These are phyloP conservation scores for human DNA, from an alignment of 2,113 vertebrate species.

Conservation along the genomic window DNA sequence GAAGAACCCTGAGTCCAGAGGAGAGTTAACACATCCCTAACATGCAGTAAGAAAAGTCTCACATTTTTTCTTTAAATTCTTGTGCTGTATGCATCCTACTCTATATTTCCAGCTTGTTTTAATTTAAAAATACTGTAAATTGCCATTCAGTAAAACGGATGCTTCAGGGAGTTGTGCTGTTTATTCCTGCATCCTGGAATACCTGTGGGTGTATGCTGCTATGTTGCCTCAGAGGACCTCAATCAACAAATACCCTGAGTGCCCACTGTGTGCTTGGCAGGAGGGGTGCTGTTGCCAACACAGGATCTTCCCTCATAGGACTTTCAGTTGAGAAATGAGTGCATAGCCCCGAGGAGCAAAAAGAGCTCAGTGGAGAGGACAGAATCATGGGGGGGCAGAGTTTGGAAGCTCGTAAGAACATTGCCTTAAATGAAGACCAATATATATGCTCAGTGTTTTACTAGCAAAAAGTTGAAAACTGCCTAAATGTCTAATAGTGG, in stretches of 20 bases:
- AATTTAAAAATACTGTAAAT: not conserved
- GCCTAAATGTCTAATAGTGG: not conserved
- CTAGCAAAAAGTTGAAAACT: not conserved
- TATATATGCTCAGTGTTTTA: not conserved
- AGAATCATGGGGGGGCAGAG: not conserved
- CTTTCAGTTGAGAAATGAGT: not conserved
- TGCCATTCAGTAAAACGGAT: not conserved
- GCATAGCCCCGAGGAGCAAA: not conserved
- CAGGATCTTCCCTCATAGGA: not conserved
- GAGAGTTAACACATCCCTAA: not conserved
- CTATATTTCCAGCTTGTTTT: not conserved
- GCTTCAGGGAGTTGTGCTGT: not conserved
- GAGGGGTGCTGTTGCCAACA: not conserved
- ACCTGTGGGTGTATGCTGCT: not conserved
- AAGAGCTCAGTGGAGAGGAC: not conserved
- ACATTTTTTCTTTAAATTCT: not conserved
- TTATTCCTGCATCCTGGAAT: not conserved
- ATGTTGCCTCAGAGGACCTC: too few species aligned
- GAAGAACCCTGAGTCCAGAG: not conserved
- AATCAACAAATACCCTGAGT: too few species aligned
- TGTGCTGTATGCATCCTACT: not conserved
- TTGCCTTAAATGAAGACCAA: not conserved
- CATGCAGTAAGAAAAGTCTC: rapidly evolving
- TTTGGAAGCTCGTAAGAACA: not conserved
- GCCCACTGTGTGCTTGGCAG: not conserved